These are phyloP conservation scores for Hippoglossus stenolepis DNA, from an alignment of 2,113 vertebrate species.

Conservation along the genomic window DNA sequence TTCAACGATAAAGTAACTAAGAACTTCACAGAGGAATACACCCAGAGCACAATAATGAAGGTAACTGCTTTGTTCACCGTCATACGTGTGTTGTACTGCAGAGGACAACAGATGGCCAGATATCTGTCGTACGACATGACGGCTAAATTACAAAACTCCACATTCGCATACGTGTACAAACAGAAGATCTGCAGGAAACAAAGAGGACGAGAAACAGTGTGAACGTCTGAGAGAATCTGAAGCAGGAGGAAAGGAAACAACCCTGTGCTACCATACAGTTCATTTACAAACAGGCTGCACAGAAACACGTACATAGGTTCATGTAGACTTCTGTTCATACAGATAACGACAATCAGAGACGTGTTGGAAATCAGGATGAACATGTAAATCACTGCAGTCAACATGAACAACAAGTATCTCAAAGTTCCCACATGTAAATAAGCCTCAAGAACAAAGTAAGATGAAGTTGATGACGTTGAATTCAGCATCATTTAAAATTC, in stretches of 20 bases:
- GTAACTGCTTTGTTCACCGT: background rate
- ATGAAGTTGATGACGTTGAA: background rate
- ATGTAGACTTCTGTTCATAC: background rate
- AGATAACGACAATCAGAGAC: background rate
- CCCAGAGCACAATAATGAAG: conserved; percentile 45
- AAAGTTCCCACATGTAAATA: background rate
- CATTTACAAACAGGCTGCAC: conserved; percentile 16
- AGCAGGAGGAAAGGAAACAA: background rate
- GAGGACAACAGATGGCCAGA: conserved; percentile 27
- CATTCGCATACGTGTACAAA: background rate
- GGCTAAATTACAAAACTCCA: background rate
- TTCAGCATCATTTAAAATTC: background rate
- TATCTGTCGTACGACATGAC: conserved; percentile 34
- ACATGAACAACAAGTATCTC: background rate
- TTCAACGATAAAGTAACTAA: conserved; percentile 23
- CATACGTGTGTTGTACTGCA: conserved; percentile 16
- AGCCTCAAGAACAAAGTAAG: conserved; percentile 11
- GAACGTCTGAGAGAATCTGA: background rate
- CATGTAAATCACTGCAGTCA: background rate
- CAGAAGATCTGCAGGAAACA: conserved; percentile 19
- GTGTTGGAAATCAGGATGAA: background rate
- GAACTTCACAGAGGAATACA: background rate
- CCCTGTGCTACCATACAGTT: background rate
- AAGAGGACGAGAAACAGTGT: background rate
- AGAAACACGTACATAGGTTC: conserved; percentile 16